These are phyloP conservation scores for Drosophila rhopaloa DNA, from an alignment of 1,140 invertebrate species.

Conservation along the genomic window DNA sequence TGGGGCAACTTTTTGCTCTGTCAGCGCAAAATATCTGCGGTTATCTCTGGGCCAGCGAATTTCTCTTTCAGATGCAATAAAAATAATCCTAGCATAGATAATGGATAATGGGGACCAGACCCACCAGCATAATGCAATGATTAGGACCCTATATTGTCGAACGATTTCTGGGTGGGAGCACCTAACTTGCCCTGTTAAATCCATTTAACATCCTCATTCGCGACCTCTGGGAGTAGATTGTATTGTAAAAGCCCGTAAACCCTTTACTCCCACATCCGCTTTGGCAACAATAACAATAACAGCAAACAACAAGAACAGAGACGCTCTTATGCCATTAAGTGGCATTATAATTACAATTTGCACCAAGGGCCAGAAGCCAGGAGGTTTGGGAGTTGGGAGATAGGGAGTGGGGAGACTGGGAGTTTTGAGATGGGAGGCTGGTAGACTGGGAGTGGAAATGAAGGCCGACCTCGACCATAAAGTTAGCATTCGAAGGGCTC, in stretches of 20 bases:
- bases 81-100: slow-evolving; percentile 67
- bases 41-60: slow-evolving; percentile 31
- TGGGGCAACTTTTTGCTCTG: slow-evolving; percentile 60
- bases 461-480: slow-evolving; percentile 51
- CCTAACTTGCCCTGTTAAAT: slow-evolving; percentile 9
- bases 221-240: slow-evolving; percentile 15
- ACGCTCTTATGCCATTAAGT: slow-evolving; percentile 64
- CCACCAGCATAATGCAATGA: slow-evolving; percentile 21
- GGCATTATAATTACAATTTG: slow-evolving; percentile 79
- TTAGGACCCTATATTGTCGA: slow-evolving; percentile 12
- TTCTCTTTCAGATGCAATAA: slow-evolving; percentile 60
- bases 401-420: background rate
- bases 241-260: background rate
- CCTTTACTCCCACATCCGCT: slow-evolving; percentile 2
- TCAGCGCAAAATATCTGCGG: slow-evolving; percentile 61
- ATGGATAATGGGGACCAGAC: slow-evolving; percentile 26
- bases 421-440: no score
- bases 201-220: slow-evolving; percentile 23
- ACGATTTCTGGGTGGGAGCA: background rate
- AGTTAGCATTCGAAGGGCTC: slow-evolving; percentile 67
- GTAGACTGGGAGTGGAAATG: background rate
- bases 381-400: background rate
- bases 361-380: slow-evolving; percentile 8
- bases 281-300: slow-evolving; percentile 19
- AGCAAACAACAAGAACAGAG: slow-evolving; percentile 34